Evolutionary conservation across 92 coral and sea anemone genomes (phyloP), one percentile per base, ranked within the genome.

Genomic region (Siderastrea radians): DNA sequence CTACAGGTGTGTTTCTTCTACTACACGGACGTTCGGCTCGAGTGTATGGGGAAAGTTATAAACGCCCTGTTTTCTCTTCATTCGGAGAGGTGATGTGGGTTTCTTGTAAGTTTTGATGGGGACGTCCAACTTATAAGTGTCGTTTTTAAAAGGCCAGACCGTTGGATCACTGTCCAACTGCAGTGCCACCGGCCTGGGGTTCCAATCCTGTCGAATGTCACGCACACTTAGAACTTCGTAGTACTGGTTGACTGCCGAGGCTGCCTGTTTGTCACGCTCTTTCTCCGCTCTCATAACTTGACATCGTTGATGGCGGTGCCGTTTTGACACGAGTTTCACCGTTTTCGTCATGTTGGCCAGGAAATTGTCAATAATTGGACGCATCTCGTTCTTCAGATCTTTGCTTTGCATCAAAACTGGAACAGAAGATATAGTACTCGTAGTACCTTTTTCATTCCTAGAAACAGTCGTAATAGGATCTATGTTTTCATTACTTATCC

Each of bases 161-260:
- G 77, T 82, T 44, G 67, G 77, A 45, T 70, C 19, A 16, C 26
- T 50, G 43, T 26, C 50, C 3, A 9, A 6, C n/a, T 51, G 52
- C 43, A 43, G 59, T 2, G 48, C 10, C 16, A 1, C 5, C 11
- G 43, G 51, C 75, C 49, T 46, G 7, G 86, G 52, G 54, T n/a
- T 17, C 86, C 86, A 82, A 26, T 82, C 69, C 13, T 82, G 86
- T 4, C 10, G 78, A 69, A 82, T 82, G 77, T 82, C 86, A n/a
- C 86, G 86, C 38, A 44, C 62, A 48, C 87, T 74, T 38, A 84
- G 62, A 6, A 74, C 7, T 49, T 84, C 64, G 62, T 73, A 84
- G 16, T 49, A 84, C 73, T 84, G 44, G 61, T 74, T 61, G 16
- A 73, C 46, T 19, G 71, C 72, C 52, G 8, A 26, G 59, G 38